phyloP scores from a whole-genome alignment of 2,888 invertebrate genomes.

The Sinotaia quadrata region DNA sequence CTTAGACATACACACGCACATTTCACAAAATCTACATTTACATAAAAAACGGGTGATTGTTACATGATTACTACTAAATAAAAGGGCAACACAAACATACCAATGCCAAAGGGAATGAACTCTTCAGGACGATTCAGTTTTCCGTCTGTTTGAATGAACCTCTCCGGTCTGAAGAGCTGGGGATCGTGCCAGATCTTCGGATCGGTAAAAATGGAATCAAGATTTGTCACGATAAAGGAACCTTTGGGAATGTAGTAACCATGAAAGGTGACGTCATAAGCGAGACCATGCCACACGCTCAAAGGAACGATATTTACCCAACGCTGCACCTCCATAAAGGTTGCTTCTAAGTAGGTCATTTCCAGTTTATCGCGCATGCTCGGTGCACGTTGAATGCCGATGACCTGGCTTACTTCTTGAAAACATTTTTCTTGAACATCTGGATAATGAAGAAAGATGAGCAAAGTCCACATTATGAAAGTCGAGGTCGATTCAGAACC shows the following conservation, averaged over 20 bases:
- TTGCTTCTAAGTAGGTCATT: slow-evolving; percentile 54
- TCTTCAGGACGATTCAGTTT: slow-evolving; percentile 31
- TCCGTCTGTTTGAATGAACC: slow-evolving; percentile 47
- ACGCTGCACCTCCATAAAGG: slow-evolving; percentile 54
- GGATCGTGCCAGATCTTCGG: too few species aligned
- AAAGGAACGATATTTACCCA: slow-evolving; percentile 49
- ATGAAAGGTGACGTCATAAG: slow-evolving; percentile 49
- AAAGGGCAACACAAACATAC: too few species aligned
- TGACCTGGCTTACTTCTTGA: slow-evolving; percentile 55
- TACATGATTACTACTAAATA: too few species aligned
- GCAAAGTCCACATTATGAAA: slow-evolving; percentile 87
- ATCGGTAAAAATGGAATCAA: too few species aligned
- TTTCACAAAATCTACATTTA: too few species aligned
- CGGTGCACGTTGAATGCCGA: slow-evolving; percentile 57
- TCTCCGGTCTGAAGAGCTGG: slow-evolving; percentile 56
- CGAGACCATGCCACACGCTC: slow-evolving; percentile 43
- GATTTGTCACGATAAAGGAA: slow-evolving; percentile 46
- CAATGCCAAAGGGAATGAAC: slow-evolving; percentile 44
- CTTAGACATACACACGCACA: too few species aligned
- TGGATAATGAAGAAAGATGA: slow-evolving; percentile 84
- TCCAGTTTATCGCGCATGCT: slow-evolving; percentile 40
- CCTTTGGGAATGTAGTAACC: slow-evolving; percentile 63
- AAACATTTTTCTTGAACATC: slow-evolving; percentile 71
- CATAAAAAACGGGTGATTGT: too few species aligned
- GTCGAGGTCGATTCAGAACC: slow-evolving; percentile 83